Conservation (phyloP, 2,113 vertebrate genomes). For the Edolisoma coerulescens region DNA sequence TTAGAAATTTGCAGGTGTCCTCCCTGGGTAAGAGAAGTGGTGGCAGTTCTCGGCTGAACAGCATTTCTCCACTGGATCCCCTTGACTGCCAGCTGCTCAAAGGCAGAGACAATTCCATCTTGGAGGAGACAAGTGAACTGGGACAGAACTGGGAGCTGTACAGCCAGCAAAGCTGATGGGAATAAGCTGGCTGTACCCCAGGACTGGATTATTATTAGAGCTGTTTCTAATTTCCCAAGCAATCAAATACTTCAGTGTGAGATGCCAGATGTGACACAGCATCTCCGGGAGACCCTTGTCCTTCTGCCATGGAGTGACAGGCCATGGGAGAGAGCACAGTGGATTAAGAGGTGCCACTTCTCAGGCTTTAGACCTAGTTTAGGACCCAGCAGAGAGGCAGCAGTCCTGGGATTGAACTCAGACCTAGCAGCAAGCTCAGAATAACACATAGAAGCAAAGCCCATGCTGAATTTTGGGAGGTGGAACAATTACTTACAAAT, state of each 20-base stretch:
- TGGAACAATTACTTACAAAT: slow-evolving; percentile 64
- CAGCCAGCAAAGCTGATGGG: background rate
- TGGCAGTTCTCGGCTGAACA: background rate
- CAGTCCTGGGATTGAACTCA: background rate
- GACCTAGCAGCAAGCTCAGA: background rate
- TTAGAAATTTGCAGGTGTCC: background rate
- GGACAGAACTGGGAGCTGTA: background rate
- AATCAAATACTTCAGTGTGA: background rate
- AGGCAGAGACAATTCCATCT: background rate
- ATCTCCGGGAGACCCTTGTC: background rate
- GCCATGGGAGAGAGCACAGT: background rate
- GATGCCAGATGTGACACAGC: background rate
- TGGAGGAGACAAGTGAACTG: background rate
- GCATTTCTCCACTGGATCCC: background rate
- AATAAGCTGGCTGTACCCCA: background rate
- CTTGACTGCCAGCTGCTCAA: background rate
- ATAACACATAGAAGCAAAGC: background rate
- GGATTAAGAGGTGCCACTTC: background rate
- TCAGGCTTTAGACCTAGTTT: background rate
- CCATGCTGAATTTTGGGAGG: background rate
- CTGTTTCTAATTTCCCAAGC: background rate
- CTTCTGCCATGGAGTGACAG: background rate
- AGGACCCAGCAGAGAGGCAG: background rate
- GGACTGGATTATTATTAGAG: background rate
- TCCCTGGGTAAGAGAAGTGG: background rate